Base-by-base conservation (phyloP, 1,140 invertebrate species). In the Trialeurodes vaporariorum region DNA sequence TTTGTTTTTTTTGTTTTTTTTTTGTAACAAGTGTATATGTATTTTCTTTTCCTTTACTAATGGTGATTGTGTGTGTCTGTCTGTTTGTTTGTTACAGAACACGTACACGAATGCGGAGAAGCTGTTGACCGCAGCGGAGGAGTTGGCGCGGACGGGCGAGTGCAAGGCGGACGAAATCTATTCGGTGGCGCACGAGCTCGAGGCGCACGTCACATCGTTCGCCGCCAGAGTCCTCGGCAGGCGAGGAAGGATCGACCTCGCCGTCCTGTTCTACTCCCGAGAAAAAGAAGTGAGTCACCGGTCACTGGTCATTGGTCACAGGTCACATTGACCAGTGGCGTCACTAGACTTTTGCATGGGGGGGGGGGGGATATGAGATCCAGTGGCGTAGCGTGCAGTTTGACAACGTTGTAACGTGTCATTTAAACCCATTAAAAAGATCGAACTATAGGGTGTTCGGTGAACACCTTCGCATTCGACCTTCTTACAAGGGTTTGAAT, bases 101-200 rank as follows among this genome's bases (percentile, higher is more conserved):
- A 99, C 97, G 0, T 98, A 98, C 75, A 97, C 94, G 25, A 99
- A 99, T 81, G 96, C 96, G 1, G 94, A 98, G 73, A 98, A 99
- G 79, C 80, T 99, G 23, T 80, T 98, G 25, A 89, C 92, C 0
- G 96, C 96, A 0, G 96, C 96, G 0, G 94, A 98, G 74, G 96
- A 98, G 77, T 78, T 98, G 68, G 95, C 95, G 1, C 88, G 94
- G 63, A 97, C 94, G 0, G 96, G 95, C 0, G 94, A 98, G 79
- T 98, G 94, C 75, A 92, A 96, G 74, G 90, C 94, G 0, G 92
- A 96, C 74, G 94, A 98, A 76, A 97, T 98, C 72, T 91, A 94
- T 73, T 87, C 88, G 2, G 95, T 96, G 49, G 95, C 95, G 9
- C 87, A 92, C 63, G 92, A 97, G 76, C 82, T 98, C 27, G 93